Evolutionary conservation across 2,113 vertebrate species (phyloP).

Genomic region (Emberiza fucata): DNA sequence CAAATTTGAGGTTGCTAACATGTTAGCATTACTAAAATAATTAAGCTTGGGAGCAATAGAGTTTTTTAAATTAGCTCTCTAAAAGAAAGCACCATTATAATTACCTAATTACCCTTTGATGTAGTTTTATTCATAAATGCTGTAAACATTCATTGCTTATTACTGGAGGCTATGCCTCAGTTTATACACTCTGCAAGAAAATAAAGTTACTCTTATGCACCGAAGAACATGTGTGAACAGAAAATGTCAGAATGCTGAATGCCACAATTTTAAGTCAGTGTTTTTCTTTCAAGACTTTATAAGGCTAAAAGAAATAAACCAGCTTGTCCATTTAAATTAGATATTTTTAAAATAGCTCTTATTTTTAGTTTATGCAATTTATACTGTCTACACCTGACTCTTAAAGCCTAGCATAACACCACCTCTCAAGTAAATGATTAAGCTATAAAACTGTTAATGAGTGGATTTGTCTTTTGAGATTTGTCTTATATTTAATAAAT

Average conservation of each 20-base stretch:
- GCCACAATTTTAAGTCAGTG: not conserved
- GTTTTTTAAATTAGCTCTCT: conserved; percentile 62
- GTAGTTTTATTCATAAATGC: conserved; percentile 28
- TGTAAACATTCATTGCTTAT: conserved; percentile 32
- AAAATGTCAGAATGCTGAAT: not conserved
- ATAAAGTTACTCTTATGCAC: not conserved
- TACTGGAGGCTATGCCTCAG: not conserved
- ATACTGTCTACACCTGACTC: not conserved
- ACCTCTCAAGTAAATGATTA: not conserved
- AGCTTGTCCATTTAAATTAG: not conserved
- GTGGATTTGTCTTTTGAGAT: not conserved
- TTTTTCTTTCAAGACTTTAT: not conserved
- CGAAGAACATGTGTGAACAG: not conserved
- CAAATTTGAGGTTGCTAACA: conserved; percentile 36
- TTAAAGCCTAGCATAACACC: not conserved
- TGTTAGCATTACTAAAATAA: conserved; percentile 67
- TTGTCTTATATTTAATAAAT: not conserved
- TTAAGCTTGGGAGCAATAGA: conserved; percentile 52
- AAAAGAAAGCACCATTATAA: conserved; percentile 56
- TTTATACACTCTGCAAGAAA: not conserved
- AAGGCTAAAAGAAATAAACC: not conserved
- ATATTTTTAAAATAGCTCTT: not conserved
- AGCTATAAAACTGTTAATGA: not conserved
- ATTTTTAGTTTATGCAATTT: not conserved
- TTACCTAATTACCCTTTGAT: conserved; percentile 66